Evolutionary conservation across 2,113 vertebrate species (phyloP).

Genomic region (Anolis sagrei): DNA sequence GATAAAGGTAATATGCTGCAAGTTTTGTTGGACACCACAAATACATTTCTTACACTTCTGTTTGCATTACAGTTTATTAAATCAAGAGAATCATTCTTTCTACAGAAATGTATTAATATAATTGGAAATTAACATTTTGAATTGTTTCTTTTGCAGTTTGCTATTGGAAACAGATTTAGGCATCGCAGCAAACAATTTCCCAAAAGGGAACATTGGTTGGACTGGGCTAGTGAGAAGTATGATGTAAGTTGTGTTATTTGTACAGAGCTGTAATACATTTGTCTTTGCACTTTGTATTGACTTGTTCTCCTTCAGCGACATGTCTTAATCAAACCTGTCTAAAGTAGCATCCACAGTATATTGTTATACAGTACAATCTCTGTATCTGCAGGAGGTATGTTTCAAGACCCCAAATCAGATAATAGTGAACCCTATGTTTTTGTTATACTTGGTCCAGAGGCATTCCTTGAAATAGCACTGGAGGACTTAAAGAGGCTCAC

Average conservation of each 20-base stretch:
- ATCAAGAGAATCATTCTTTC: background rate
- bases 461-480: no score
- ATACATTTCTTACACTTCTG: background rate
- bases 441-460: no score
- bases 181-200: constrained; percentile 84
- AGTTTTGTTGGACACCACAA: no score
- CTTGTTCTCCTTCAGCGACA: background rate
- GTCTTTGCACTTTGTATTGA: background rate
- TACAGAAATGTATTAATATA: background rate
- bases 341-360: background rate
- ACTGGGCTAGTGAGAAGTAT: constrained; percentile 95
- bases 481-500: no score
- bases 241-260: constrained; percentile 75
- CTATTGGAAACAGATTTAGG: constrained; percentile 86
- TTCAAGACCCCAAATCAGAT: no score
- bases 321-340: background rate
- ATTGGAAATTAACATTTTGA: background rate
- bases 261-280: background rate
- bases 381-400: no score
- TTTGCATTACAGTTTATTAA: background rate
- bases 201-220: constrained; percentile 92
- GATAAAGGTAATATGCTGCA: no score
- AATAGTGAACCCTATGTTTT: no score
- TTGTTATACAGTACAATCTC: background rate
- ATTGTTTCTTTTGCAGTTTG: constrained; percentile 82